Evolutionary conservation across 1,140 invertebrate species (phyloP).

Genomic region (Drosophila carrolli): DNA sequence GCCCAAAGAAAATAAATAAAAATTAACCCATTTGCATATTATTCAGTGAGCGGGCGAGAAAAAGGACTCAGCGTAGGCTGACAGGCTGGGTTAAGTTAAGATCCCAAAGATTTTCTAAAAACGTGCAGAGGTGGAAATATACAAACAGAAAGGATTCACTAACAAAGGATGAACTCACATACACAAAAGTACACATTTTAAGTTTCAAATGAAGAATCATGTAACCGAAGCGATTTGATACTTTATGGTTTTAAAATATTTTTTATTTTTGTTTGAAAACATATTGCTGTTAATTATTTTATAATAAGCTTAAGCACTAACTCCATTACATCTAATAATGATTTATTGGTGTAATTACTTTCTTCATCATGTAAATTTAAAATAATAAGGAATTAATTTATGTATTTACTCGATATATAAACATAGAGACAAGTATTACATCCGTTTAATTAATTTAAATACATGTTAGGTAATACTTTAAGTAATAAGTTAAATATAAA

Average conservation of each 20-base stretch:
- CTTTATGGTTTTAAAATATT: background rate
- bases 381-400: too few relatives aligned
- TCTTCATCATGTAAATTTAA: too few relatives aligned
- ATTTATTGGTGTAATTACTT: too few relatives aligned
- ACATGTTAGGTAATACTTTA: too few relatives aligned
- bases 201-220: too few relatives aligned
- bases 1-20: slow-evolving; percentile 67
- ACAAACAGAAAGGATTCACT: slow-evolving; percentile 10
- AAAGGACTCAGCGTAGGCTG: slow-evolving; percentile 55
- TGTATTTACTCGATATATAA: too few relatives aligned
- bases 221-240: background rate
- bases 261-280: background rate
- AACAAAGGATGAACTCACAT: background rate
- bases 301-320: too few relatives aligned
- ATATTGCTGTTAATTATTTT: too few relatives aligned
- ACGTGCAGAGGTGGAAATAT: slow-evolving; percentile 17
- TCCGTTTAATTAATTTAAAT: too few relatives aligned
- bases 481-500: too few relatives aligned
- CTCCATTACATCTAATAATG: too few relatives aligned
- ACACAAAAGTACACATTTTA: background rate
- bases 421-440: too few relatives aligned
- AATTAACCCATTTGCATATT: slow-evolving; percentile 81
- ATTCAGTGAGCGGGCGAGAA: slow-evolving; percentile 59
- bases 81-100: slow-evolving; percentile 39
- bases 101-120: slow-evolving; percentile 35